Conservation (phyloP, 2,888 invertebrate genomes). For the Cephonodes hylas region DNA sequence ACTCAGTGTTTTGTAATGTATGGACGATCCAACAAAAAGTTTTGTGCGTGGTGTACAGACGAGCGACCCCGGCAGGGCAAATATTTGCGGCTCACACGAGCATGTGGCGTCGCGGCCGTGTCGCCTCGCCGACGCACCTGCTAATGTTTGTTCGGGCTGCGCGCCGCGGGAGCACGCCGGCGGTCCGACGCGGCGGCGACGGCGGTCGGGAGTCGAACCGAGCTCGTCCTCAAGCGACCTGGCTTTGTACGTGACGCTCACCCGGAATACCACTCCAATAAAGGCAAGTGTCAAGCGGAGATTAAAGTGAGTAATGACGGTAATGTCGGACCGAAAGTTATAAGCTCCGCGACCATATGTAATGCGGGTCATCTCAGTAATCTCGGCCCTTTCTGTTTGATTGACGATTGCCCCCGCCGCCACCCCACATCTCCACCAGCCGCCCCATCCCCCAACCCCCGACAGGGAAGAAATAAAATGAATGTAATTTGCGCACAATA, state of each 20-base stretch:
- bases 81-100: too few relatives aligned
- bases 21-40: not conserved
- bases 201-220: too few relatives aligned
- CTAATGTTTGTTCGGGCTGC: too few relatives aligned
- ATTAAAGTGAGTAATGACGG: not conserved
- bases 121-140: not conserved
- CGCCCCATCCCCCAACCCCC: not conserved
- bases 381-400: slow-evolving; percentile 19
- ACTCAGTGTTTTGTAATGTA: not conserved
- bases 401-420: slow-evolving; percentile 22
- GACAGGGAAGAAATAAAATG: slow-evolving; percentile 25
- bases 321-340: not conserved
- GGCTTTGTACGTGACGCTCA: too few relatives aligned
- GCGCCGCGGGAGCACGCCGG: too few relatives aligned
- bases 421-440: not conserved
- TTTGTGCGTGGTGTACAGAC: not conserved
- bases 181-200: too few relatives aligned
- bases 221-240: too few relatives aligned
- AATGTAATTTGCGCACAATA: slow-evolving; percentile 42
- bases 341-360: slow-evolving; percentile 9
- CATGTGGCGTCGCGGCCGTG: too few relatives aligned
- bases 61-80: too few relatives aligned
- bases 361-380: slow-evolving; percentile 1
- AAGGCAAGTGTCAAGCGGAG: not conserved
- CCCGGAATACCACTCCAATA: not conserved